Conservation (phyloP, 2,888 invertebrate genomes). For the Hoplodrina ambigua region DNA sequence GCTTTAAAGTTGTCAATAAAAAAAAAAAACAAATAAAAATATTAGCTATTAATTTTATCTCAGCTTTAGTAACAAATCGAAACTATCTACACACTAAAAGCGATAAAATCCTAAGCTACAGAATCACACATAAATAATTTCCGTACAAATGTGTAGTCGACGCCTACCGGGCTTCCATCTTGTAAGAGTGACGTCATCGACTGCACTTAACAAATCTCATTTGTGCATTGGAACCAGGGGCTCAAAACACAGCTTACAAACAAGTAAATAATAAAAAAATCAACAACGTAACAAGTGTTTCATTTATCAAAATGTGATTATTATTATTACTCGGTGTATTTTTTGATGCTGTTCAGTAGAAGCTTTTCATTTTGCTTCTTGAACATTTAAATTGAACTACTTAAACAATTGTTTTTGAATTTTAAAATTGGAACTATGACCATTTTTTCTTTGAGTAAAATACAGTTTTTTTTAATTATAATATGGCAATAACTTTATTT, state of each 20-base stretch:
- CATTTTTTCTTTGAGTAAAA: not conserved
- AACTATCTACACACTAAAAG: conserved; percentile 82
- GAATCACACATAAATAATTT: conserved; percentile 90
- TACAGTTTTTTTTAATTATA: not conserved
- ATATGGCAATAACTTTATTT: not conserved
- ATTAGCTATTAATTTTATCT: conserved; percentile 47
- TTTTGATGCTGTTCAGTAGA: conserved; percentile 20
- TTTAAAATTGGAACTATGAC: not conserved
- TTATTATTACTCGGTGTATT: conserved; percentile 67
- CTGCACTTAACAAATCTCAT: conserved; percentile 82
- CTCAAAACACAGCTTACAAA: conserved; percentile 83
- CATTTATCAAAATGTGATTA: conserved; percentile 69
- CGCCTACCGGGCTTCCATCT: conserved; percentile 33
- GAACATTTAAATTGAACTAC: conserved; percentile 17
- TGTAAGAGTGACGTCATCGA: conserved; percentile 41
- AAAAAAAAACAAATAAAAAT: conserved; percentile 46
- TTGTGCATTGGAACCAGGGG: conserved; percentile 77
- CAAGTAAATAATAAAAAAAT: conserved; percentile 82
- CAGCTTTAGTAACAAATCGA: conserved; percentile 67
- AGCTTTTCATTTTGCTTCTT: conserved; percentile 9
- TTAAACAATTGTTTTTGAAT: not conserved
- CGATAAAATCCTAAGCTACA: conserved; percentile 78
- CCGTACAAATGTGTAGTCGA: conserved; percentile 77
- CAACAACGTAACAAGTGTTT: conserved; percentile 87
- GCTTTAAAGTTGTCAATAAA: conserved; percentile 46